Conservation (phyloP, 2,797 vertebrate genomes). For the Megalops cyprinoides region DNA sequence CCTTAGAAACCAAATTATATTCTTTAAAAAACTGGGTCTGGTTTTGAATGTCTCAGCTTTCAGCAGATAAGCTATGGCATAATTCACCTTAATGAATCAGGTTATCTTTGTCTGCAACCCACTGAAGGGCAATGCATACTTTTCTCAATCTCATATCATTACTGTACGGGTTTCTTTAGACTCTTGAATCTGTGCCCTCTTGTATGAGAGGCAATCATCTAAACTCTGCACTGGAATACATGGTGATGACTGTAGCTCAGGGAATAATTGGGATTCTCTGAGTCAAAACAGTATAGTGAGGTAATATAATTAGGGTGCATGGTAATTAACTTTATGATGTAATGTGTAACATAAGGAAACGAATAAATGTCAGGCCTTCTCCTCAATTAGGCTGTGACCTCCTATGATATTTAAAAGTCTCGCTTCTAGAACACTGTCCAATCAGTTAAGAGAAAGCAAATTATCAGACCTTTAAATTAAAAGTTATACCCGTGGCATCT, state of each 20-base stretch:
- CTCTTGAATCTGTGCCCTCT: neutral
- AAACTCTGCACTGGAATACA: neutral
- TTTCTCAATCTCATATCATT: too few relatives aligned
- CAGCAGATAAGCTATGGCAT: too few relatives aligned
- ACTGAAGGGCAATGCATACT: too few relatives aligned
- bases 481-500: neutral
- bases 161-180: neutral
- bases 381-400: neutral
- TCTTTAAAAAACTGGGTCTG: neutral
- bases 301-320: neutral
- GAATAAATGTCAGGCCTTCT: neutral
- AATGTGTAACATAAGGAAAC: neutral
- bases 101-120: too few relatives aligned
- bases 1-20: neutral
- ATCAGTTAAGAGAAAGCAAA: constrained; percentile 20
- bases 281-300: neutral
- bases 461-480: constrained; percentile 19
- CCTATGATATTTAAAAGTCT: neutral
- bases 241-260: neutral
- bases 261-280: neutral
- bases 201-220: neutral
- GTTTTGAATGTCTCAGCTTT: too few relatives aligned
- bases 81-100: too few relatives aligned
- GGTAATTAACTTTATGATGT: neutral
- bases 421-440: constrained; percentile 14